Evolutionary conservation across 2,113 vertebrate species (phyloP).

Genomic region (Bufo bufo): DNA sequence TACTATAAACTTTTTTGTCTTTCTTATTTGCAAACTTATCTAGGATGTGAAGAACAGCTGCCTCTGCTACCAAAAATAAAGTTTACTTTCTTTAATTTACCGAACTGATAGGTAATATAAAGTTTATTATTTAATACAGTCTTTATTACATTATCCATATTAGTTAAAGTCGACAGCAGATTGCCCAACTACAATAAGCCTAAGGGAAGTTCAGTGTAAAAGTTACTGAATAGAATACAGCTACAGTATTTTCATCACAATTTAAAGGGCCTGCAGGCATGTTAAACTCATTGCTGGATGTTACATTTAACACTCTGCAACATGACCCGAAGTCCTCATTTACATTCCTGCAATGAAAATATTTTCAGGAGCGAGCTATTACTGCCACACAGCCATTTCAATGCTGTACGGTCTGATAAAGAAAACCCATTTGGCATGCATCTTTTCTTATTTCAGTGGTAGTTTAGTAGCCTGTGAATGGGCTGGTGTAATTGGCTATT

Average conservation of each 20-base stretch:
- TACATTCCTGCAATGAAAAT: constrained; percentile 71
- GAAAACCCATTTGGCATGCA: constrained; percentile 26
- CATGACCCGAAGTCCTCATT: constrained; percentile 68
- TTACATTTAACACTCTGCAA: constrained; percentile 67
- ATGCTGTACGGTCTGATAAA: constrained; percentile 50
- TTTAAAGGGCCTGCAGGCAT: constrained; percentile 70
- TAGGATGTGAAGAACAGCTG: background rate
- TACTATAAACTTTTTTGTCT: background rate
- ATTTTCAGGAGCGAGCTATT: constrained; percentile 56
- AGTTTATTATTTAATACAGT: constrained; percentile 30
- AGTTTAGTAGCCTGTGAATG: background rate
- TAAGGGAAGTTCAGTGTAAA: constrained; percentile 63
- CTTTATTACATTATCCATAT: constrained; percentile 49
- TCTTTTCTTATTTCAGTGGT: constrained; percentile 32
- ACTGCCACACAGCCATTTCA: constrained; percentile 26
- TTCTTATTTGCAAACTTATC: background rate
- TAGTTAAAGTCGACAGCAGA: constrained; percentile 63
- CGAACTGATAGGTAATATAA: constrained; percentile 19
- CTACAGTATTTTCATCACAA: constrained; percentile 64
- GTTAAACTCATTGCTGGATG: constrained; percentile 63
- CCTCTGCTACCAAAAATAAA: background rate
- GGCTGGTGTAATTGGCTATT: background rate
- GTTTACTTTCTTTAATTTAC: constrained; percentile 14
- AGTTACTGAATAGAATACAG: constrained; percentile 66
- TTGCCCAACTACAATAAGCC: constrained; percentile 66